phyloP scores from a whole-genome alignment of 1,140 invertebrate species.

The Pollicipes pollicipes region DNA sequence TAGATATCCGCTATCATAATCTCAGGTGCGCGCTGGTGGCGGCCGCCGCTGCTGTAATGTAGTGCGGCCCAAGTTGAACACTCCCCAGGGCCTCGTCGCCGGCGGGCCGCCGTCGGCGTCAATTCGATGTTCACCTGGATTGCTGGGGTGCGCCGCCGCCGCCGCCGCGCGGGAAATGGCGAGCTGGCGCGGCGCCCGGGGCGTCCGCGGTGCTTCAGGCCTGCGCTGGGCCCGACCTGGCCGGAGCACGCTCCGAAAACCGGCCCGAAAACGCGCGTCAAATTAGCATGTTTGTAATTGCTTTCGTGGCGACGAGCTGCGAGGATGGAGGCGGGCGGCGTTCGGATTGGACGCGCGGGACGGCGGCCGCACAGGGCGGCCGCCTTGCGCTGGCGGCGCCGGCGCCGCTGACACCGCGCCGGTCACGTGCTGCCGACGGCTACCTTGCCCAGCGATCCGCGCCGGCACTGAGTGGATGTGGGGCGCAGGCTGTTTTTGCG shows the following conservation, averaged over 20 bases:
- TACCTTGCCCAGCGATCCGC: no score
- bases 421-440: no score
- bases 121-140: neutral
- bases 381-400: no score
- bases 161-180: no score
- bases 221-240: no score
- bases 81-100: neutral
- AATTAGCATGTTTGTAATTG: constrained; percentile 1
- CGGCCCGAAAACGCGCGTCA: neutral
- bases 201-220: no score
- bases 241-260: no score
- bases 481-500: neutral
- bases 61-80: neutral
- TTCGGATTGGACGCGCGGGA: no score
- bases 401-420: no score
- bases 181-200: no score
- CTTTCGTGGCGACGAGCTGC: neutral
- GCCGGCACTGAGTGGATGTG: no score
- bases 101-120: neutral
- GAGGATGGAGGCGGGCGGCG: neutral
- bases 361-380: neutral
- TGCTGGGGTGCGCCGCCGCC: no score
- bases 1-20: neutral
- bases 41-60: neutral
- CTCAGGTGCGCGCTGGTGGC: neutral